Conservation (phyloP, 2,797 vertebrate genomes). For the Acropternis orthonyx region DNA sequence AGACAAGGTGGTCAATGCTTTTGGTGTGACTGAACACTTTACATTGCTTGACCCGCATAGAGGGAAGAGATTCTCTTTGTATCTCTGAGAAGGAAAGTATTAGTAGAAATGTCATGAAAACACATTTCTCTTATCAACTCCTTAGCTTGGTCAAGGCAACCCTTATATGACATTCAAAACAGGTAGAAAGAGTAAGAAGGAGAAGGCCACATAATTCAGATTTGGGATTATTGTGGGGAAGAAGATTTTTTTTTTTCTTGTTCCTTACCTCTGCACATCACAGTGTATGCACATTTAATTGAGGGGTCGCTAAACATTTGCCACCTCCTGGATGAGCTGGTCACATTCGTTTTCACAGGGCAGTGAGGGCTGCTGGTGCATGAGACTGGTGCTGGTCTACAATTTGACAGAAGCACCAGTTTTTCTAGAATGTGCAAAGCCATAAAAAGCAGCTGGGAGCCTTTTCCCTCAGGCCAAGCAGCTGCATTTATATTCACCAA, state of each 20-base stretch:
- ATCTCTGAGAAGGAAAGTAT: neutral
- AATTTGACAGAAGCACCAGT: neutral
- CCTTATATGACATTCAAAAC: neutral
- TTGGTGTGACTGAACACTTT: neutral
- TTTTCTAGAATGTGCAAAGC: neutral
- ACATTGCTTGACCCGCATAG: neutral
- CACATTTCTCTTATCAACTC: neutral
- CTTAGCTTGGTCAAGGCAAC: neutral
- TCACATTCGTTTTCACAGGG: neutral
- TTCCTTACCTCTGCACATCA: neutral
- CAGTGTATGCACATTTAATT: neutral
- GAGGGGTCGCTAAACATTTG: neutral
- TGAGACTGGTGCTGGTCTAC: neutral
- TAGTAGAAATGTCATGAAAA: neutral
- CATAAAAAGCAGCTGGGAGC: slow-evolving; percentile 1
- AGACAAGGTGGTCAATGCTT: neutral
- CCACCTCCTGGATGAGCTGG: neutral
- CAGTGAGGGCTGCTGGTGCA: neutral
- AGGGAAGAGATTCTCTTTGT: neutral
- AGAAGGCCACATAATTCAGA: neutral
- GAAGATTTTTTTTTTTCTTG: neutral
- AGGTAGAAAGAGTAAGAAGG: neutral
- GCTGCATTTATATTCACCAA: neutral
- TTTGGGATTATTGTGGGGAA: neutral
- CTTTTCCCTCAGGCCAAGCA: neutral